A percentile compares a stretch with the other conserved stretches of the same genome.
phyloP scores from a whole-genome alignment of 2,797 vertebrate species.

The Onychomys arenicola region DNA sequence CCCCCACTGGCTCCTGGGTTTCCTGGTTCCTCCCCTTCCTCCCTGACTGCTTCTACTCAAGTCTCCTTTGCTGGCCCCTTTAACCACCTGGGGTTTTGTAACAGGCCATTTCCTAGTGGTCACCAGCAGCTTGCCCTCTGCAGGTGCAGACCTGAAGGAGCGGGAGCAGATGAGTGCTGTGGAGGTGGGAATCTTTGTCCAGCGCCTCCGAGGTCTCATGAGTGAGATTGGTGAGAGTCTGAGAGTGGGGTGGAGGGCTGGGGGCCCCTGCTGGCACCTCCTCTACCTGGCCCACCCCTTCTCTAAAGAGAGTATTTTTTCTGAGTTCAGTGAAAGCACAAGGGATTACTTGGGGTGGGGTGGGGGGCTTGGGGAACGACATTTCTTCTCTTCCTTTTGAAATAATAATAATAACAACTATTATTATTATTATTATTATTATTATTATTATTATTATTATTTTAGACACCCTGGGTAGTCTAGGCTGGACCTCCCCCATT shows the following conservation, averaged over 20 bases:
- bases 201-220: constrained; percentile 94
- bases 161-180: constrained; percentile 92
- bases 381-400: background rate
- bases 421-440: too few relatives aligned
- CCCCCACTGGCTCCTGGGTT: background rate
- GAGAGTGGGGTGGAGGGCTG: background rate
- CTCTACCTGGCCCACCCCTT: background rate
- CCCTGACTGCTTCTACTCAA: background rate
- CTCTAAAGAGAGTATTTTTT: background rate
- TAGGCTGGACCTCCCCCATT: background rate
- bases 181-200: constrained; percentile 93
- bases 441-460: background rate
- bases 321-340: constrained; percentile 21
- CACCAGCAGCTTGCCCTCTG: background rate
- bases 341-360: background rate
- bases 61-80: background rate
- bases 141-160: constrained; percentile 97
- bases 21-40: background rate
- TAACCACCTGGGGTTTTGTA: background rate
- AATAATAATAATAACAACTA: background rate
- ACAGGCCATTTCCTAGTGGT: background rate
- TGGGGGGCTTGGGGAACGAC: rapidly evolving
- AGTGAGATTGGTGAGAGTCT: constrained; percentile 92
- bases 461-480: background rate
- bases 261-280: background rate